Conservation (phyloP, 2,113 vertebrate species). For the Cettia cetti region DNA sequence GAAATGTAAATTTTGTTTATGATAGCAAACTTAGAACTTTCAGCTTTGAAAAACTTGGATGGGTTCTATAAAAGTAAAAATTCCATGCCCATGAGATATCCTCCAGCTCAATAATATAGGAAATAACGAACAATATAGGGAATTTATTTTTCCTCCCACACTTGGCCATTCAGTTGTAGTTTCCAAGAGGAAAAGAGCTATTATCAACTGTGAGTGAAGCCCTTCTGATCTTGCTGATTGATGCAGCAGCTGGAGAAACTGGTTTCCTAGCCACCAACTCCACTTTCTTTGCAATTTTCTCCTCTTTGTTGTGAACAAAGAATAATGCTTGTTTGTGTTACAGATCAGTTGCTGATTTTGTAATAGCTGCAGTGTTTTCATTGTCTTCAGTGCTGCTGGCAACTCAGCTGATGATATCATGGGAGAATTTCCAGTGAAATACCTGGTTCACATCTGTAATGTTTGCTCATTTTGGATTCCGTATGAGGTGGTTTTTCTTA, state of each 20-base stretch:
- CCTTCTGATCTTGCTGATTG: background rate
- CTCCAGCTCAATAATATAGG: background rate
- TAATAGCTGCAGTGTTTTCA: background rate
- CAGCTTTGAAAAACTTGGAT: background rate
- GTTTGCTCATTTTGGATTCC: background rate
- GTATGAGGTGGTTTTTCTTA: rapidly evolving
- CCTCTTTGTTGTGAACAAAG: background rate
- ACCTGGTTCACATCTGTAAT: background rate
- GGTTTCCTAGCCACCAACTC: background rate
- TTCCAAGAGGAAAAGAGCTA: background rate
- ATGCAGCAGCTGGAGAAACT: background rate
- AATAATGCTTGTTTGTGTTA: background rate
- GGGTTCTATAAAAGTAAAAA: background rate
- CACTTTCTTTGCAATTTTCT: background rate
- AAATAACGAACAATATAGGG: background rate
- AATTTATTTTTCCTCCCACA: background rate
- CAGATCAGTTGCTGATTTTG: background rate
- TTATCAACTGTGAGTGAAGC: background rate
- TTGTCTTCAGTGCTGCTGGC: background rate
- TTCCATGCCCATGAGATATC: background rate
- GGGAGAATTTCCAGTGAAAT: background rate
- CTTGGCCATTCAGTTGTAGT: background rate
- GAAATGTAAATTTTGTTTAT: background rate
- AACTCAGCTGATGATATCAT: background rate
- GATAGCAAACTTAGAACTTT: background rate